phyloP scores from a whole-genome alignment of 2,797 vertebrate genomes.

The Gymnothorax reevesii region DNA sequence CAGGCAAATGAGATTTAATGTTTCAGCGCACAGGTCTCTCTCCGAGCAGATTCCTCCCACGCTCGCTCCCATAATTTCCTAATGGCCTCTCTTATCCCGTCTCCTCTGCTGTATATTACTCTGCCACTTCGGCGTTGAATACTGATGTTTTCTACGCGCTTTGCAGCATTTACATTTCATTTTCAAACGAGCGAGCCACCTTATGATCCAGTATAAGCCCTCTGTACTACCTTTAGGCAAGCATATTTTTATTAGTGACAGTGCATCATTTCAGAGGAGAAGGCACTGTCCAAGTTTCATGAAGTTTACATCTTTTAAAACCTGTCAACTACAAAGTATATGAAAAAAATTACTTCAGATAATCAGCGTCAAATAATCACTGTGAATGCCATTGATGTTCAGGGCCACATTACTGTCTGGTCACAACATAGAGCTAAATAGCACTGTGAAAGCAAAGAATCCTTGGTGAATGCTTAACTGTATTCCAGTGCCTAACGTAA shows the following conservation, averaged over 20 bases:
- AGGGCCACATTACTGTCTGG: neutral
- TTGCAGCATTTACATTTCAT: neutral
- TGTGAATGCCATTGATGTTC: neutral
- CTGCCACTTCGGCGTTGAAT: neutral
- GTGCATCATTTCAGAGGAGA: neutral
- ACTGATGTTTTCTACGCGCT: neutral
- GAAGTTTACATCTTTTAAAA: conserved; percentile 32
- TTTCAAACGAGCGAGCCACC: neutral
- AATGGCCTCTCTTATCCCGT: neutral
- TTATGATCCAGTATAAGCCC: neutral
- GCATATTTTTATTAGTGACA: neutral
- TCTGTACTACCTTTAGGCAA: neutral
- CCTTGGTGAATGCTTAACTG: neutral
- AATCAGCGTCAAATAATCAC: neutral
- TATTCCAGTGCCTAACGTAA: neutral
- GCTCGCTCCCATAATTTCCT: neutral
- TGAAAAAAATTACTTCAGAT: conserved; percentile 22
- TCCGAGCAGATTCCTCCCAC: neutral
- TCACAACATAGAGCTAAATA: neutral
- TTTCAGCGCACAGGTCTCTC: neutral
- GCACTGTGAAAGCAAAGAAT: neutral
- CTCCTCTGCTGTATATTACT: neutral
- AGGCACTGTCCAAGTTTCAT: conserved; percentile 42
- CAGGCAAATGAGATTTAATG: neutral
- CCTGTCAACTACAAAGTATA: conserved; percentile 60